These are phyloP conservation scores for Pterophyllum scalare DNA, from an alignment of 2,113 vertebrate species.

Conservation along the genomic window DNA sequence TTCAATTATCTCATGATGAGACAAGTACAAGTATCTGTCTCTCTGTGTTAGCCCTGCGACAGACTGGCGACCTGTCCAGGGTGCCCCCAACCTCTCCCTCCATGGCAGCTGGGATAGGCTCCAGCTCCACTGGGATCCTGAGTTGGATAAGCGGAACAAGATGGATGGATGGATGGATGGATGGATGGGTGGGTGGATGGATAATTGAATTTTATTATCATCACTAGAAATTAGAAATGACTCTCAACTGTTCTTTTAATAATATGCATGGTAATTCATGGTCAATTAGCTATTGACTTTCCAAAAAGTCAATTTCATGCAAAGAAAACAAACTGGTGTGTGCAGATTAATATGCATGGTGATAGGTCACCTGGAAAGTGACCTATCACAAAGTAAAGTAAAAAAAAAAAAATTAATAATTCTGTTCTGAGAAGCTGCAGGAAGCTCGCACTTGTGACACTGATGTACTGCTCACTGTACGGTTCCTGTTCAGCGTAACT, in stretches of 20 bases:
- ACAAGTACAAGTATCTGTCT: neutral
- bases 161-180: too few relatives aligned
- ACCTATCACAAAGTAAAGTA: too few relatives aligned
- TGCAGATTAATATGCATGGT: neutral
- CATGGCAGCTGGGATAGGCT: too few relatives aligned
- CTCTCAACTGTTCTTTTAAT: neutral
- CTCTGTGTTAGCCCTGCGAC: too few relatives aligned
- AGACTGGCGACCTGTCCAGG: too few relatives aligned
- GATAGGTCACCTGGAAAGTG: neutral
- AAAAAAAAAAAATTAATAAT: rapidly evolving
- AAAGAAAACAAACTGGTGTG: neutral
- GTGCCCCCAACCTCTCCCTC: too few relatives aligned
- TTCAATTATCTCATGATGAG: neutral
- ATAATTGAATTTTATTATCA: neutral
- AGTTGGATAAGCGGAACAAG: too few relatives aligned
- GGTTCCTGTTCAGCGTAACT: neutral
- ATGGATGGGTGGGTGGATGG: too few relatives aligned
- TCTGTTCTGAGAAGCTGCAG: neutral
- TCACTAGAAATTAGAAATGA: neutral
- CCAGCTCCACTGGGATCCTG: too few relatives aligned
- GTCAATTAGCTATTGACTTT: neutral
- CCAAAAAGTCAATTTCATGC: neutral
- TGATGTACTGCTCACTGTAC: neutral
- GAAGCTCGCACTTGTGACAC: neutral
- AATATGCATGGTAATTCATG: neutral